Percentiles rank a stretch among this genome's conserved stretches.
phyloP scores from a whole-genome alignment of 2,113 vertebrate genomes.

The Pteronura brasiliensis region DNA sequence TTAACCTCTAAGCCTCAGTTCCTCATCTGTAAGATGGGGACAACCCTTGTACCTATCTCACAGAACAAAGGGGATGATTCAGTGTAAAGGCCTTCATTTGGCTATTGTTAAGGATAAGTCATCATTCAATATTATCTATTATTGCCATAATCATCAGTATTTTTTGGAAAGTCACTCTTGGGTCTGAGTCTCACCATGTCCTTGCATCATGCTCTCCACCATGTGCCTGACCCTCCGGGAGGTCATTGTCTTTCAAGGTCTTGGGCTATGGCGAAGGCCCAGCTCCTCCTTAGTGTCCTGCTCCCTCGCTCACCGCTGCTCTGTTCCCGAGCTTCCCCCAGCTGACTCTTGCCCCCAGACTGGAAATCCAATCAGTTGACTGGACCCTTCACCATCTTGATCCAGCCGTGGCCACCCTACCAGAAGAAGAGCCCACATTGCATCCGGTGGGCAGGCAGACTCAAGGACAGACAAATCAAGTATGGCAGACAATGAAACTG shows the following conservation, averaged over 20 bases:
- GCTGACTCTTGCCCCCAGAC: neutral
- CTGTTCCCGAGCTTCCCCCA: neutral
- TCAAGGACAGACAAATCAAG: neutral
- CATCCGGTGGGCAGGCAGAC: neutral
- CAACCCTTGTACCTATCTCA: neutral
- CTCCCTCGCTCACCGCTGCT: no score
- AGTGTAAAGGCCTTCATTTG: neutral
- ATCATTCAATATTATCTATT: neutral
- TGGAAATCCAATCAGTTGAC: neutral
- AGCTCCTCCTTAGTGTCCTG: rapidly evolving
- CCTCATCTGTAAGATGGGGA: neutral
- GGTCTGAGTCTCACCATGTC: neutral
- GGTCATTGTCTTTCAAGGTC: rapidly evolving
- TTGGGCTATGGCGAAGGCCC: neutral
- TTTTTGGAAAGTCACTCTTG: neutral
- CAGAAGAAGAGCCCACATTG: neutral
- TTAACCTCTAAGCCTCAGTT: neutral
- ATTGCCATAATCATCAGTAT: neutral
- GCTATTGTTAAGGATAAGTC: neutral
- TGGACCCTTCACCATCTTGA: neutral
- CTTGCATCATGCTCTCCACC: rapidly evolving
- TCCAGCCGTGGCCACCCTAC: neutral
- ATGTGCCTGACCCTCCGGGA: rapidly evolving
- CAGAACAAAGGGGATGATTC: neutral
- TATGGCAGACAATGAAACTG: rapidly evolving